Percentiles rank a stretch among this genome's conserved stretches.
Evolutionary conservation across 2,113 vertebrate species (phyloP).

Genomic region (Nothoprocta perdicaria): DNA sequence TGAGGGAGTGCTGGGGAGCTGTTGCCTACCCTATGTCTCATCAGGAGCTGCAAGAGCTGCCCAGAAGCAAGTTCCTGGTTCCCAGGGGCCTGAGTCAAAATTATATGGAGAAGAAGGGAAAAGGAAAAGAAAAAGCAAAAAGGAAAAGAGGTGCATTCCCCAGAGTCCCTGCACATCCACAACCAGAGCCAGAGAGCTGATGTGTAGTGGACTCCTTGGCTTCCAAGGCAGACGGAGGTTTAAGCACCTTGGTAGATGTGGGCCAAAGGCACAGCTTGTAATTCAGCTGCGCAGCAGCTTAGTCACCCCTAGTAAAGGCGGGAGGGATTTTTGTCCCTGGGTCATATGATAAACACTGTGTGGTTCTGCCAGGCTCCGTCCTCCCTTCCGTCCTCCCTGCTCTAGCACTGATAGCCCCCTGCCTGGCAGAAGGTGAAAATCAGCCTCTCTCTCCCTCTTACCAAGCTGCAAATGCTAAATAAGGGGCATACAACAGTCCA

Average conservation of each 20-base stretch:
- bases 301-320: neutral
- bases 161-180: neutral
- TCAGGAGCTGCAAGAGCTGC: neutral
- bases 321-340: neutral
- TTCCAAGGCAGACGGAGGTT: neutral
- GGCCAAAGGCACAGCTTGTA: neutral
- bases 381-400: neutral
- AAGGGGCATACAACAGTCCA: accelerated
- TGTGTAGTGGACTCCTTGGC: neutral
- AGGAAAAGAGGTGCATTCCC: neutral
- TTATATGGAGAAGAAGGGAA: neutral
- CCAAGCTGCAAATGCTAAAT: neutral
- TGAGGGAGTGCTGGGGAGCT: neutral
- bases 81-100: neutral
- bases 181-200: neutral
- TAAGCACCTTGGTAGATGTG: neutral
- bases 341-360: neutral
- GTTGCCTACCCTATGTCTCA: neutral
- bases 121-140: neutral
- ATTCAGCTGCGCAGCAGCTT: neutral
- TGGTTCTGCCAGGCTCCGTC: neutral
- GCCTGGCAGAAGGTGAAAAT: neutral
- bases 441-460: neutral
- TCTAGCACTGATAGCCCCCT: neutral
- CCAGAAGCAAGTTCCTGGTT: neutral